Conservation (phyloP, 1,140 invertebrate species). For the Pristionchus pacificus region DNA sequence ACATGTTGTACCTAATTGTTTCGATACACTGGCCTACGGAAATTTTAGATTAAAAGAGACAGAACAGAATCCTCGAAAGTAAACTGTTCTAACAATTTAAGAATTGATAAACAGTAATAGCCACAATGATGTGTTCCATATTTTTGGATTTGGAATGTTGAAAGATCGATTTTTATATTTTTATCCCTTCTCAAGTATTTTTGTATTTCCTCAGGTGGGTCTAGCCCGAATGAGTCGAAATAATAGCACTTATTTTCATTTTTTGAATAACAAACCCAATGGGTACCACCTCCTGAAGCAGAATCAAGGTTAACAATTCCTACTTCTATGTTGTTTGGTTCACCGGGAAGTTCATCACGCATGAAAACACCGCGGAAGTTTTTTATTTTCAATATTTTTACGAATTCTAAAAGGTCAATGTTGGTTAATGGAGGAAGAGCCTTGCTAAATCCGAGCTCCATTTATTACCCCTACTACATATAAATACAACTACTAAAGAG, state of each 20-base stretch:
- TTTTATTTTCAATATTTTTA: too few species aligned
- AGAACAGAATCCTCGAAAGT: slow-evolving; percentile 19
- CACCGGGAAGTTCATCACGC: too few species aligned
- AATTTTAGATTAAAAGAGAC: slow-evolving; percentile 6
- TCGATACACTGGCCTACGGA: slow-evolving; percentile 11
- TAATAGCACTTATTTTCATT: slow-evolving; percentile 27
- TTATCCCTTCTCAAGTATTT: slow-evolving; percentile 29
- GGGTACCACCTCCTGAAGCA: too few species aligned
- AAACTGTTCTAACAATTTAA: slow-evolving; percentile 29
- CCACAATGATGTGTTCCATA: too few species aligned
- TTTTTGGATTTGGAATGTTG: slow-evolving; percentile 36
- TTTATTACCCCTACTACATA: too few species aligned
- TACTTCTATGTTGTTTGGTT: too few species aligned
- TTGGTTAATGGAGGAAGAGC: too few species aligned
- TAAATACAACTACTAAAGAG: too few species aligned
- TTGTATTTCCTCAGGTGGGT: slow-evolving; percentile 27
- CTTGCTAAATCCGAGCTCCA: too few species aligned
- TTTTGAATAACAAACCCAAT: slow-evolving; percentile 33
- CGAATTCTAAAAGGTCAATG: too few species aligned
- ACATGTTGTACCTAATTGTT: slow-evolving; percentile 5
- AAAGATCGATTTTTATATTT: slow-evolving; percentile 25
- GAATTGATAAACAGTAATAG: slow-evolving; percentile 31
- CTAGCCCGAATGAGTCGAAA: slow-evolving; percentile 34
- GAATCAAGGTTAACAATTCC: too few species aligned
- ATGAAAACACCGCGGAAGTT: too few species aligned